phyloP scores from a whole-genome alignment of 2,797 vertebrate genomes.

The Pseudopleuronectes americanus region DNA sequence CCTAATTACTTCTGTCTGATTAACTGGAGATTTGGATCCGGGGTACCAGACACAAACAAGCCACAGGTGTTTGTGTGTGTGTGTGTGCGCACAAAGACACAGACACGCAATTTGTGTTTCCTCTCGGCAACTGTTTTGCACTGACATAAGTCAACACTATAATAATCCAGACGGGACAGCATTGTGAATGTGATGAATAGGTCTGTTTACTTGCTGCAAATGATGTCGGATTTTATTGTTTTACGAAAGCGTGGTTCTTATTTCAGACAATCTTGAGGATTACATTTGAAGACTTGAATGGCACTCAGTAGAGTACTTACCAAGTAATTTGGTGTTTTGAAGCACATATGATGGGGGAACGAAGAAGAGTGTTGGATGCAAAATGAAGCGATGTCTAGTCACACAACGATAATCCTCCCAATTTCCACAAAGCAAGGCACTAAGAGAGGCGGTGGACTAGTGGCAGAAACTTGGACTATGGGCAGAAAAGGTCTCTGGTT shows the following conservation, averaged over 20 bases:
- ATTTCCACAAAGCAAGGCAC: slow-evolving; percentile 33
- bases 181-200: background rate
- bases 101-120: slow-evolving; percentile 9
- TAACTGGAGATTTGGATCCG: slow-evolving; percentile 69
- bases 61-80: slow-evolving; percentile 58
- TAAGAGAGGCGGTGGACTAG: no score
- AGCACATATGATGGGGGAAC: no score
- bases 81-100: background rate
- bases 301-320: no score
- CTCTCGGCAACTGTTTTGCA: slow-evolving; percentile 9
- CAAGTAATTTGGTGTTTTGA: no score
- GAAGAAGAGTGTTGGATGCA: no score
- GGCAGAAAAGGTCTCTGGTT: no score
- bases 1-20: slow-evolving; percentile 78
- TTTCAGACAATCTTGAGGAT: background rate
- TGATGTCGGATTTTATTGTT: no score
- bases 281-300: no score
- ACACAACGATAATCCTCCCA: slow-evolving; percentile 18
- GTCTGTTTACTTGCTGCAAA: background rate
- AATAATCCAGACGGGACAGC: slow-evolving; percentile 8
- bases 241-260: background rate
- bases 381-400: slow-evolving; percentile 2
- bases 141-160: slow-evolving; percentile 8
- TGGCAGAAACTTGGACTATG: no score
- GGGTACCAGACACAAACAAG: slow-evolving; percentile 59